Conservation (phyloP, 2,113 vertebrate genomes). For the Glaucidium brasilianum region DNA sequence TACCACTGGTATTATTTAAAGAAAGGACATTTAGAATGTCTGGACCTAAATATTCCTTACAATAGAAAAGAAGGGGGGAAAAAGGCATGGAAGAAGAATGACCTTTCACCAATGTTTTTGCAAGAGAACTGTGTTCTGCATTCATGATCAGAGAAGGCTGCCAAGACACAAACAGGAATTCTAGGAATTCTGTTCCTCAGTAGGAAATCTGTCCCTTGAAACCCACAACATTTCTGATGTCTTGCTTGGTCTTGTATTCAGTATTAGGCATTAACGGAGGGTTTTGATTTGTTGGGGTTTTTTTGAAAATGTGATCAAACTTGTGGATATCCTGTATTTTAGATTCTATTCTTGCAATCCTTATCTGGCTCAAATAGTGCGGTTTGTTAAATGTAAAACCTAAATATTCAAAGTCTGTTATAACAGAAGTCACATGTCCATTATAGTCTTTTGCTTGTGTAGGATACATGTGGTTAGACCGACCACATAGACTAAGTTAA, state of each 20-base stretch:
- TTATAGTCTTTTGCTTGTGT: not conserved
- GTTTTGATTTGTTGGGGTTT: accelerated
- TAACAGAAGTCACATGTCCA: not conserved
- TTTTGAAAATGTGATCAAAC: not conserved
- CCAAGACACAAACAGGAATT: not conserved
- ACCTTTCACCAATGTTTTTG: not conserved
- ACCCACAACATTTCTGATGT: not conserved
- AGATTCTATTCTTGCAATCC: not conserved
- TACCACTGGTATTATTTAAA: not conserved
- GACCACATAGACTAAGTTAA: not conserved
- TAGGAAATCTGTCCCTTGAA: not conserved
- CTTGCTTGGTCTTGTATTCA: not conserved
- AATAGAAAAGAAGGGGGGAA: not conserved
- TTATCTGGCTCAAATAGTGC: not conserved
- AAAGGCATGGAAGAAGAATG: not conserved
- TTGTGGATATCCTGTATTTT: not conserved
- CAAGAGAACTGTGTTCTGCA: not conserved
- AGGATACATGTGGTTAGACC: not conserved
- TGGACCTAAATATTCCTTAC: not conserved
- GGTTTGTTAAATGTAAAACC: not conserved
- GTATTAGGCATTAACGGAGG: not conserved
- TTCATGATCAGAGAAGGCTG: not conserved
- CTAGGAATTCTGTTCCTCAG: not conserved
- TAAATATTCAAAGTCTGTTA: not conserved
- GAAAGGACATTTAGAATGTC: not conserved